Evolutionary conservation across 2,113 vertebrate genomes (phyloP), one percentile per base, ranked within the genome.

Genomic region (Oncorhynchus tshawytscha): DNA sequence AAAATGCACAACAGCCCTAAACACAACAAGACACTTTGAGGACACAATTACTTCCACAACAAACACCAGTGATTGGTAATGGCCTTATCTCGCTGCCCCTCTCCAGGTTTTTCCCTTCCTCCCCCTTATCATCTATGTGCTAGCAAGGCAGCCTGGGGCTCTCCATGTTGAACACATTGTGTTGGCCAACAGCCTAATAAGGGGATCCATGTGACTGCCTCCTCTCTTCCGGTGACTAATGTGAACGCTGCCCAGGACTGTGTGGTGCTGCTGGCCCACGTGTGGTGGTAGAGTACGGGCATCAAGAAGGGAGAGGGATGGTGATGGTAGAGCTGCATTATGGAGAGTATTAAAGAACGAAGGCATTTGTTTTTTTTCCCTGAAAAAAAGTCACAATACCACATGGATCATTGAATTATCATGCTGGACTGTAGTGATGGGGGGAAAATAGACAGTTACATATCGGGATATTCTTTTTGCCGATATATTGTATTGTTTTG

Each of bases 121-220:
- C 72, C 66, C 72, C 79, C 78, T 81, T 83, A 78, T 81, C 83
- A 24, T 71, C 77, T 49, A 67, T 77, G 83, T 74, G 74, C 78
- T 34, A 8, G 71, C 78, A 25, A 8, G 71, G 73, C 81, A 81
- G 84, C 83, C 86, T 78, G 76, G 79, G 85, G 78, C 74, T 82
- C 80, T 86, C 82, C 79, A 7, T 88, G 87, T 84, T 78, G 72
- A 83, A 88, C 88, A 88, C 86, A 81, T 82, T 71, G 82, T 70
- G 78, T 79, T 93, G 90, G 91, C 87, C 83, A 8, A 3, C 9
- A 81, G 91, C 92, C 91, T 81, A 72, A 89, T 89, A 86, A 66
- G 77, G 87, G 90, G 90, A 91, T 90, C 88, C 88, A 80, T 81
- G 84, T 84, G 87, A 78, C 87, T 86, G 85, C 86, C 90, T 88